Evolutionary conservation across 1,140 invertebrate genomes (phyloP).

Genomic region (Myzus persicae): DNA sequence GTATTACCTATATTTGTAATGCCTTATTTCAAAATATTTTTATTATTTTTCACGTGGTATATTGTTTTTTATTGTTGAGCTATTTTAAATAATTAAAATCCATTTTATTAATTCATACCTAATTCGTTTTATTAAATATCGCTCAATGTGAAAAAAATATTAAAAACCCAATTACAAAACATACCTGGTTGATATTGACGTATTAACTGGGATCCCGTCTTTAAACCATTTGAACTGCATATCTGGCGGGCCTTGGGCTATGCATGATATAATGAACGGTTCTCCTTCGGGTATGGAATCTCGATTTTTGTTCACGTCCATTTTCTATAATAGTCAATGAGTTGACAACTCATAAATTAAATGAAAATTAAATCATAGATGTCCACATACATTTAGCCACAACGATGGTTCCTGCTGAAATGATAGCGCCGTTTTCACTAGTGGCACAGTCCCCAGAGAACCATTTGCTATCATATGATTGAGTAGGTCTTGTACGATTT

Average conservation of each 20-base stretch:
- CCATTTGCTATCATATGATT: conserved; percentile 41
- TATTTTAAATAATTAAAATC: neutral
- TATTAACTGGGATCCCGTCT: conserved; percentile 77
- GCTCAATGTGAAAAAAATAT: neutral
- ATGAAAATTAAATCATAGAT: neutral
- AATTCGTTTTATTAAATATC: neutral
- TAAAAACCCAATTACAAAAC: conserved; percentile 26
- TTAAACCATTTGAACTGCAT: conserved; percentile 83
- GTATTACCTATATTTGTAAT: too few species aligned
- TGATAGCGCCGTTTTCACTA: conserved; percentile 24
- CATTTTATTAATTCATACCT: neutral
- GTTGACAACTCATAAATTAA: neutral
- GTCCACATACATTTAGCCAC: conserved; percentile 35
- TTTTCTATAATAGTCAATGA: neutral
- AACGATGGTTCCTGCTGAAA: conserved; percentile 44
- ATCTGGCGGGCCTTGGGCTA: conserved; percentile 76
- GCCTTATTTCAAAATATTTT: too few species aligned
- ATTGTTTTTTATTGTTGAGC: too few species aligned
- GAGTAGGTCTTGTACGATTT: conserved; percentile 33
- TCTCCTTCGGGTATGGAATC: conserved; percentile 73
- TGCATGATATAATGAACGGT: conserved; percentile 78
- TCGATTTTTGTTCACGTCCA: conserved; percentile 10
- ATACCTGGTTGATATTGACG: conserved; percentile 75
- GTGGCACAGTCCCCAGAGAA: neutral
- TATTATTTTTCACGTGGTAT: too few species aligned